These are phyloP conservation scores for Synergus japonicus DNA, from an alignment of 2,888 invertebrate genomes.

Conservation along the genomic window DNA sequence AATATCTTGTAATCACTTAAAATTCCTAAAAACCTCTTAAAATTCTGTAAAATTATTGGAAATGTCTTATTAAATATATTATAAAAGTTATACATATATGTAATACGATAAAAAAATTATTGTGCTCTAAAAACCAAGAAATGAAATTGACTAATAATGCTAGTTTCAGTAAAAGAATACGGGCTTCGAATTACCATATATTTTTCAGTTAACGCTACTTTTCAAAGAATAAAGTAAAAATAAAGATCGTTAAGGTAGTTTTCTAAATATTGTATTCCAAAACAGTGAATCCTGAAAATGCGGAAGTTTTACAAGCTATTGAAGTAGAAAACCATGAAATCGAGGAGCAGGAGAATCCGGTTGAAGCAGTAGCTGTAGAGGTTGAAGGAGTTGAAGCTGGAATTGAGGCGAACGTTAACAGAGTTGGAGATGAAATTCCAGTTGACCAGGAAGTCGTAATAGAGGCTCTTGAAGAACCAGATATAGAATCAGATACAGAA, in stretches of 20 bases:
- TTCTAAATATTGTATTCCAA: not conserved
- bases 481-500: not conserved
- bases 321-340: not conserved
- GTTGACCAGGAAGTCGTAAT: slow-evolving; percentile 33
- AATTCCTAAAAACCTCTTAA: too few species aligned
- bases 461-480: slow-evolving; percentile 18
- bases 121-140: too few species aligned
- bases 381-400: slow-evolving; percentile 4
- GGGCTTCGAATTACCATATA: too few species aligned
- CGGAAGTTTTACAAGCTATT: not conserved
- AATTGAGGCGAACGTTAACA: not conserved
- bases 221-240: not conserved
- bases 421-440: slow-evolving; percentile 26
- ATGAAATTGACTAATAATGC: not conserved
- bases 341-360: slow-evolving; percentile 1
- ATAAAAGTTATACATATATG: too few species aligned
- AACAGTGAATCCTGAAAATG: slow-evolving; percentile 27
- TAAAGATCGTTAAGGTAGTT: not conserved
- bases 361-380: not conserved
- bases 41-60: too few species aligned
- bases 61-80: too few species aligned
- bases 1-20: too few species aligned
- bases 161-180: too few species aligned
- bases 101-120: too few species aligned
- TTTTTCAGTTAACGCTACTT: not conserved